Percentiles rank a stretch among this genome's conserved stretches.
phyloP scores from a whole-genome alignment of 2,797 vertebrate genomes.

The Epinephelus malabaricus region DNA sequence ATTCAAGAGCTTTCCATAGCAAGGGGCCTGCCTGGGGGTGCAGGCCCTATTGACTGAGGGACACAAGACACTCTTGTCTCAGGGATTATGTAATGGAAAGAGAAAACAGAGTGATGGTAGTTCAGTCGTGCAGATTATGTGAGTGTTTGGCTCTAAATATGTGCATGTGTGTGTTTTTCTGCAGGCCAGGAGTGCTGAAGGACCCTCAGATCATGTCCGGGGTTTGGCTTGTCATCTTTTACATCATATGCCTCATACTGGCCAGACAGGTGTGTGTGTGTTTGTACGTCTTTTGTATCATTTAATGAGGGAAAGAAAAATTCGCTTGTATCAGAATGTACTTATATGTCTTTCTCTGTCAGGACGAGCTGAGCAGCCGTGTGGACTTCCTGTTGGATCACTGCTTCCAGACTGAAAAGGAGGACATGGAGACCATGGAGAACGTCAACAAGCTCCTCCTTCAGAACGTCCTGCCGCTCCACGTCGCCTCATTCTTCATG shows the following conservation, averaged over 20 bases:
- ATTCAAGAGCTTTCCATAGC: constrained; percentile 56
- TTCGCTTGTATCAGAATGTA: too few species aligned
- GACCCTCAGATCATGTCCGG: constrained; percentile 92
- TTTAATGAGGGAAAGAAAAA: too few species aligned
- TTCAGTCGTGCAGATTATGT: background rate
- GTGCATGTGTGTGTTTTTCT: constrained; percentile 34
- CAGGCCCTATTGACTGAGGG: background rate
- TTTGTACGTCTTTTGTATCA: background rate
- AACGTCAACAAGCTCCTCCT: constrained; percentile 91
- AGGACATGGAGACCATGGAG: constrained; percentile 93
- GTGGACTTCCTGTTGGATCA: constrained; percentile 91
- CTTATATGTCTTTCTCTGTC: background rate
- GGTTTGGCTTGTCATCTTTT: constrained; percentile 92
- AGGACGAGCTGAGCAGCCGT: constrained; percentile 92
- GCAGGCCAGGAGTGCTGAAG: constrained; percentile 90
- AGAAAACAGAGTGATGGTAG: background rate
- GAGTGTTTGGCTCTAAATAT: background rate
- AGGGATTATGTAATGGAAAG: constrained; percentile 19
- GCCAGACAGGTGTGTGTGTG: constrained; percentile 88
- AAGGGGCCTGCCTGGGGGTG: background rate
- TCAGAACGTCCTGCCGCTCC: constrained; percentile 91
- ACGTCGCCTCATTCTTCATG: constrained; percentile 91
- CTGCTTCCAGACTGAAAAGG: constrained; percentile 88
- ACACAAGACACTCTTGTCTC: constrained; percentile 45
- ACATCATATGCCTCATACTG: constrained; percentile 88